These are phyloP conservation scores for Plusia festucae DNA, from an alignment of 2,888 invertebrate genomes.

Conservation along the genomic window DNA sequence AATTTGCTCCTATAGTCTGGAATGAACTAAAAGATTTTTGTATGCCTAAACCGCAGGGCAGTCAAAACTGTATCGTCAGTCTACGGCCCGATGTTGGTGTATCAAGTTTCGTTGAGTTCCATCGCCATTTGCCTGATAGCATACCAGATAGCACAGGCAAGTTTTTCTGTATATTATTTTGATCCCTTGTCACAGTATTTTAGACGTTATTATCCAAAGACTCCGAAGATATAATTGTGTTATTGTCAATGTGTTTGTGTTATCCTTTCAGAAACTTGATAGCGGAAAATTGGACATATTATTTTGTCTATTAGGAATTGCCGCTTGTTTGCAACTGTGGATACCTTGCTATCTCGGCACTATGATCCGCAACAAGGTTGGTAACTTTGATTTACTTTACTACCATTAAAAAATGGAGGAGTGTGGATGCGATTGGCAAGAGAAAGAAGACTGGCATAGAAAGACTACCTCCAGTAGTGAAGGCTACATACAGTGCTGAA, in stretches of 20 bases:
- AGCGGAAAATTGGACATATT: constrained; percentile 70
- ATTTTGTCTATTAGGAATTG: constrained; percentile 64
- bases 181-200: too few relatives aligned
- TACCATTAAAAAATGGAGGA: too few relatives aligned
- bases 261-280: constrained; percentile 68
- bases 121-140: constrained; percentile 70
- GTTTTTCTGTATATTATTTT: constrained; percentile 36
- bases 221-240: neutral
- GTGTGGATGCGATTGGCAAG: too few relatives aligned
- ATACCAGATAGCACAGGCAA: constrained; percentile 75
- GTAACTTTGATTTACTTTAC: neutral
- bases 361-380: constrained; percentile 73
- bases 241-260: constrained; percentile 21
- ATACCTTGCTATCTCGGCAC: constrained; percentile 81
- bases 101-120: constrained; percentile 73
- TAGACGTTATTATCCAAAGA: too few relatives aligned
- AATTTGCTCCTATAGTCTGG: too few relatives aligned
- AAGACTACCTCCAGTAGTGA: too few relatives aligned
- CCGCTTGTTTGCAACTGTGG: constrained; percentile 71
- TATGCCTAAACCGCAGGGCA: constrained; percentile 58
- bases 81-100: constrained; percentile 72
- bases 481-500: too few relatives aligned
- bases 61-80: constrained; percentile 67
- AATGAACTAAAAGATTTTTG: too few relatives aligned
- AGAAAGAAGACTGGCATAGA: too few relatives aligned